Evolutionary conservation across 2,888 invertebrate genomes (phyloP).

Genomic region (Clusia tigrina): DNA sequence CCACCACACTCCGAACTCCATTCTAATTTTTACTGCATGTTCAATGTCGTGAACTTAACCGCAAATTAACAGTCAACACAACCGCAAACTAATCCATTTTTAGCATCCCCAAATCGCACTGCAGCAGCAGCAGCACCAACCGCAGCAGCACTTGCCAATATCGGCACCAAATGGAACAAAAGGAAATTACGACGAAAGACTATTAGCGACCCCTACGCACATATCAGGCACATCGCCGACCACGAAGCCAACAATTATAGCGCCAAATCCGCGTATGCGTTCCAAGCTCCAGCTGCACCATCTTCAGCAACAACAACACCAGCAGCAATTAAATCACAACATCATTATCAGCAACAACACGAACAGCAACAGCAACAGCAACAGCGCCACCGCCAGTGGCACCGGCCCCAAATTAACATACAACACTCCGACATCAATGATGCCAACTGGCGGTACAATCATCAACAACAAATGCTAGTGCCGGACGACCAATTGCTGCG

Average conservation of each 20-base stretch:
- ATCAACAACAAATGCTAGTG: conserved; percentile 49
- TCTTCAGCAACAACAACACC: conserved; percentile 35
- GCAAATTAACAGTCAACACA: conserved; percentile 50
- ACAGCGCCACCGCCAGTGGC: conserved; percentile 31
- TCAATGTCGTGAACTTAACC: conserved; percentile 23
- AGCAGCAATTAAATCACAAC: conserved; percentile 39
- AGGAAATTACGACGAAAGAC: conserved; percentile 59
- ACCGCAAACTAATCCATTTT: conserved; percentile 62
- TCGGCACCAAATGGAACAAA: conserved; percentile 33
- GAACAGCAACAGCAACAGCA: conserved; percentile 30
- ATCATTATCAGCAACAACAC: conserved; percentile 43
- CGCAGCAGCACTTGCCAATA: conserved; percentile 38
- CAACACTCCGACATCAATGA: too few relatives aligned
- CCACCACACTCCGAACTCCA: conserved; percentile 20
- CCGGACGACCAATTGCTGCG: conserved; percentile 45
- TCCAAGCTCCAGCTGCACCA: conserved; percentile 41
- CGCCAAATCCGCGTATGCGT: conserved; percentile 45
- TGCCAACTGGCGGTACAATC: conserved; percentile 27
- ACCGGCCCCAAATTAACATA: too few relatives aligned
- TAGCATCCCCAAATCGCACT: conserved; percentile 55
- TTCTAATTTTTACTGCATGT: conserved; percentile 18
- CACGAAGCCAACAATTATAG: conserved; percentile 44
- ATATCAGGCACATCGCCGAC: conserved; percentile 46
- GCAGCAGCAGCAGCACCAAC: conserved; percentile 42
- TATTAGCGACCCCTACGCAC: conserved; percentile 60